A percentile compares a stretch with the other conserved stretches of the same genome.
These are phyloP conservation scores for Drosophila atroscutellata DNA, from an alignment of 2,888 invertebrate genomes.

Conservation along the genomic window DNA sequence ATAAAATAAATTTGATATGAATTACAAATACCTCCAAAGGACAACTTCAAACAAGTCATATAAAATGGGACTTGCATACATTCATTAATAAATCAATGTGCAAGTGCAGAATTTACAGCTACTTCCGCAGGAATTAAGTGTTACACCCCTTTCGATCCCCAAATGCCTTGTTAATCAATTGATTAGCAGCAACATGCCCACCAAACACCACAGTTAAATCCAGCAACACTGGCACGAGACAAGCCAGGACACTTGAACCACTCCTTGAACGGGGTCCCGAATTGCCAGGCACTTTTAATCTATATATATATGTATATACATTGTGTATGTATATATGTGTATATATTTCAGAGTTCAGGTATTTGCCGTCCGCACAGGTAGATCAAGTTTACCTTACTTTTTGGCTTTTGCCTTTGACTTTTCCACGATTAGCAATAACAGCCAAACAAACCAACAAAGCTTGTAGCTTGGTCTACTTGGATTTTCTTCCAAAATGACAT, in stretches of 20 bases:
- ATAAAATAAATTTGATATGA: no score
- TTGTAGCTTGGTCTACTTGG: conserved; percentile 31
- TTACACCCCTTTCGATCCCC: conserved; percentile 12
- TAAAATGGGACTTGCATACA: not conserved
- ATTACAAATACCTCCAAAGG: not conserved
- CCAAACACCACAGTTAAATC: conserved; percentile 45
- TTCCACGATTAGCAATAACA: conserved; percentile 56
- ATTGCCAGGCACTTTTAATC: not conserved
- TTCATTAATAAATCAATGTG: not conserved
- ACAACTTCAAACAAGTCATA: not conserved
- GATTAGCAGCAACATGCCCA: conserved; percentile 54
- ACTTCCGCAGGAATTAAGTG: not conserved
- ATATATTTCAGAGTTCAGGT: conserved; percentile 19
- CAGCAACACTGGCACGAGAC: conserved; percentile 1
- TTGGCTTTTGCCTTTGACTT: conserved; percentile 64
- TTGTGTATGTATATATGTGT: not conserved
- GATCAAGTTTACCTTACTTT: not conserved
- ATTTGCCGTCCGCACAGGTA: conserved; percentile 22
- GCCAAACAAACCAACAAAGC: conserved; percentile 60
- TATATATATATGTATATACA: not conserved
- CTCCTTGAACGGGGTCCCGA: not conserved
- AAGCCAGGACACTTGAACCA: not conserved
- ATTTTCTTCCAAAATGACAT: conserved; percentile 48
- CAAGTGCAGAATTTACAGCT: not conserved
- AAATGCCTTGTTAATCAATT: conserved; percentile 44